These are phyloP conservation scores for Pseudomyrmex flavicornis DNA, from an alignment of 1,140 invertebrate species.

Conservation along the genomic window DNA sequence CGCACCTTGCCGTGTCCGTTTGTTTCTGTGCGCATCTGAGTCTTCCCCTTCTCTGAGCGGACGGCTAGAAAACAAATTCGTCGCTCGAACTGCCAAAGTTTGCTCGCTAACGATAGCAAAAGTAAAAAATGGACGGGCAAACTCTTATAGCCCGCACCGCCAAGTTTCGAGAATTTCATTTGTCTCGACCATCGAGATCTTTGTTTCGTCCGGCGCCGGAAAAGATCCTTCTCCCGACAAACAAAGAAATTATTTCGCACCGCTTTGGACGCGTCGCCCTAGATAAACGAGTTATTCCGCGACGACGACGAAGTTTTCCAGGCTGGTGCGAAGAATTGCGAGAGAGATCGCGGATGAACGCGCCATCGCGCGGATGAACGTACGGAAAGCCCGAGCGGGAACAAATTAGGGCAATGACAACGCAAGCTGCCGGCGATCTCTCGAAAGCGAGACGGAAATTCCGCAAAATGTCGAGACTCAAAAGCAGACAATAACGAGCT, in stretches of 20 bases:
- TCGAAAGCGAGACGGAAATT: constrained; percentile 43
- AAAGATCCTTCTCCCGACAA: background rate
- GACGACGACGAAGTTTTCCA: constrained; percentile 27
- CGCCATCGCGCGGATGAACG: constrained; percentile 7
- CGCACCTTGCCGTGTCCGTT: too few species aligned
- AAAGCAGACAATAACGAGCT: constrained; percentile 46
- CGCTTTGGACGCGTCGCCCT: constrained; percentile 19
- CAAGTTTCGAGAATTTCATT: constrained; percentile 56
- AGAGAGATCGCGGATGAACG: constrained; percentile 1
- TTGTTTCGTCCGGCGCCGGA: background rate
- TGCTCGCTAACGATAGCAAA: constrained; percentile 27
- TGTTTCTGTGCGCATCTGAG: too few species aligned
- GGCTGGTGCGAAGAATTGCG: background rate
- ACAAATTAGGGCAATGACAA: constrained; percentile 49
- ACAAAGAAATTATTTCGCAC: constrained; percentile 53
- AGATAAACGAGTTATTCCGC: constrained; percentile 52
- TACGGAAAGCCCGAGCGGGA: constrained; percentile 29
- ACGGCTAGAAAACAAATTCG: background rate
- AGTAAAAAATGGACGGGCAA: constrained; percentile 30
- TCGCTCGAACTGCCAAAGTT: background rate
- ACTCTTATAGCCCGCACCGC: background rate
- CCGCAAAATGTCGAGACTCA: constrained; percentile 36
- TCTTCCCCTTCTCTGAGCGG: background rate
- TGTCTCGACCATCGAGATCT: constrained; percentile 2
- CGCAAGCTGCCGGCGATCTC: constrained; percentile 17